Base-by-base conservation (phyloP, 2,113 vertebrate genomes). In the Laticauda colubrina region DNA sequence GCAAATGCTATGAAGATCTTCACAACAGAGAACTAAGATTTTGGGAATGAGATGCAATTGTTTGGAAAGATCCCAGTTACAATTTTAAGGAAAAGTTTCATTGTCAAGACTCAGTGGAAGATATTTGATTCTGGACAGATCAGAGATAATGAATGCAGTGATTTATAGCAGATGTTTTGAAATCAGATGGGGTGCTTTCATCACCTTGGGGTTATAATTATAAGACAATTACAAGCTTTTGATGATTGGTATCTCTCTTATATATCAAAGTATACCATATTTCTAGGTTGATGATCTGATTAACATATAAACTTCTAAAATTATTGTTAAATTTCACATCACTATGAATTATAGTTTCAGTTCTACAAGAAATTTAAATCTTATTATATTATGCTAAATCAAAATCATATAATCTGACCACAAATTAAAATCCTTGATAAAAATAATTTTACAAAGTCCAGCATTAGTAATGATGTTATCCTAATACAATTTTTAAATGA, bases 181-280 rank as follows among this genome's bases (percentile, higher is more conserved):
- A 93, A 87, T 6, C 23, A 59, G 64, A 15, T 87, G 12, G n/a
- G 12, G 26, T 48, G n/a, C 75, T 91, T 93, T 92, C 55, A 89
- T 90, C 9, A 91, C 4, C 34, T 88, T 43, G 9, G 0, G 10
- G 1, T 43, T 2, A 93, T 64, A 69, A 3, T 90, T 10, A 6
- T 61, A 94, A 92, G 24, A 89, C 24, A 75, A 90, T 90, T 94
- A 48, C 89, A 94, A 89, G 51, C 43, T 64, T 89, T 92, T 53
- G 29, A 26, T 93, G 91, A 34, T 45, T 75, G 15, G 34, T 11
- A 1, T 90, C 93, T 48, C 88, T 57, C 54, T 86, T 75, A 26
- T 8, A 5, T 23, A 14, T 26, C 69, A 93, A 94, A 93, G 8
- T 54, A 90, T 26, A 18, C 34, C 69, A 92, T 43, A 39, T 91